Base-by-base conservation (phyloP, 2,113 vertebrate genomes). In the Corythaixoides concolor region DNA sequence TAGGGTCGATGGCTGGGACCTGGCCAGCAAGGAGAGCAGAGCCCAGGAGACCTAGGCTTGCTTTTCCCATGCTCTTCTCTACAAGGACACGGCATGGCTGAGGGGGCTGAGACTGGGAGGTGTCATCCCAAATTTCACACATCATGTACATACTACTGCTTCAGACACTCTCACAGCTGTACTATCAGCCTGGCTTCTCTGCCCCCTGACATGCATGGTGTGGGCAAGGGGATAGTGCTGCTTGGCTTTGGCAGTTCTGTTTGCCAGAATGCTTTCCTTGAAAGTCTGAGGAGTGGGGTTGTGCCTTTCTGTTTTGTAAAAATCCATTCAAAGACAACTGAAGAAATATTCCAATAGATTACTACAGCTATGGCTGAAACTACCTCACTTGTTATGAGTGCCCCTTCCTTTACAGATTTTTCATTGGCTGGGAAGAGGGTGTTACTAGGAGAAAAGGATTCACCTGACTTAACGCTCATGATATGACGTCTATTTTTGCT, bases 131-230 rank as follows among this genome's bases (percentile, higher is more conserved):
- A 35, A 74, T 89, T 50, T 78, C 49, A 64, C 17, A 26, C 4
- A 3, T 1, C 12, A 4, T 28, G 16, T 30, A 70, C 47, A 21
- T 55, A 8, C 6, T 59, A 20, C 26, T 47, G 23, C 30, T 66
- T 86, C 8, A 55, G 47, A 19, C 26, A 37, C 28, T 55, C 8
- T 52, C 27, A 58, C 17, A 19, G 12, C 26, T 0, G 0, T 18
- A 15, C 41, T 56, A 20, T 30, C 33, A 68, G 23, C 13, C 7
- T 64, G 30, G 21, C 3, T 59, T n/a, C 43, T 70, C n/a, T 21
- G 11, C 37, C 28, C 64, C 37, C 60, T 74, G 41, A 19, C 1
- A 3, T 8, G 3, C 0, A 2, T 41, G 14, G 5, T 62, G 30
- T 5, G 15, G 32, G 37, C 33, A 43, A 17, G 10, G 11, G 2